Conservation (phyloP, 1,140 invertebrate genomes). For the Agraylea sexmaculata region DNA sequence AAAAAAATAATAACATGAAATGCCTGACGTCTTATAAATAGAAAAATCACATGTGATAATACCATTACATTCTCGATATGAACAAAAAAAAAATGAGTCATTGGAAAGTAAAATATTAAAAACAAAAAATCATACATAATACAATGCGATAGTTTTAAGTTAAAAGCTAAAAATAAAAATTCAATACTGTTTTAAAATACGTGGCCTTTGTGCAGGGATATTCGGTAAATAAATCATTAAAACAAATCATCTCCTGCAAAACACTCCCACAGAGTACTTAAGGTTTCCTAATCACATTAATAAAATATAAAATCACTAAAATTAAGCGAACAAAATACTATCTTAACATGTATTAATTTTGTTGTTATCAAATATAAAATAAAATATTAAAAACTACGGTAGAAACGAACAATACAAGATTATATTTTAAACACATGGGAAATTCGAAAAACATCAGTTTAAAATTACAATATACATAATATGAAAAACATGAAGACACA, state of each 20-base stretch:
- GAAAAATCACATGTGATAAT: neutral
- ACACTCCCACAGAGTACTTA: no score
- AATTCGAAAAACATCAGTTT: neutral
- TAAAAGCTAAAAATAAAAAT: conserved; percentile 7
- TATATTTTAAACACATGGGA: neutral
- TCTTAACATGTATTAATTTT: no score
- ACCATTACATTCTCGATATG: neutral
- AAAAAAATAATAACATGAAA: conserved; percentile 3
- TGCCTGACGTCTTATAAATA: neutral
- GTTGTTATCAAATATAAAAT: neutral
- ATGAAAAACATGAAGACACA: neutral
- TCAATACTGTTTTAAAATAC: conserved; percentile 14
- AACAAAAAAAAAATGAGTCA: conserved; percentile 1
- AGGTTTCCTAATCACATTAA: no score
- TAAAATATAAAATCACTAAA: no score
- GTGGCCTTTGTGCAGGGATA: conserved; percentile 9
- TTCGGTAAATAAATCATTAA: no score
- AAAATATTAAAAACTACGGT: neutral
- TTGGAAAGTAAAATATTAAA: neutral
- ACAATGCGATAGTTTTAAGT: neutral
- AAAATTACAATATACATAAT: neutral
- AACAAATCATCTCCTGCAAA: no score
- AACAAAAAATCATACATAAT: conserved; percentile 4
- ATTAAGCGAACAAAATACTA: no score
- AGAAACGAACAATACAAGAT: neutral